phyloP scores from a whole-genome alignment of 2,797 vertebrate species.

The Rachycentron canadum region DNA sequence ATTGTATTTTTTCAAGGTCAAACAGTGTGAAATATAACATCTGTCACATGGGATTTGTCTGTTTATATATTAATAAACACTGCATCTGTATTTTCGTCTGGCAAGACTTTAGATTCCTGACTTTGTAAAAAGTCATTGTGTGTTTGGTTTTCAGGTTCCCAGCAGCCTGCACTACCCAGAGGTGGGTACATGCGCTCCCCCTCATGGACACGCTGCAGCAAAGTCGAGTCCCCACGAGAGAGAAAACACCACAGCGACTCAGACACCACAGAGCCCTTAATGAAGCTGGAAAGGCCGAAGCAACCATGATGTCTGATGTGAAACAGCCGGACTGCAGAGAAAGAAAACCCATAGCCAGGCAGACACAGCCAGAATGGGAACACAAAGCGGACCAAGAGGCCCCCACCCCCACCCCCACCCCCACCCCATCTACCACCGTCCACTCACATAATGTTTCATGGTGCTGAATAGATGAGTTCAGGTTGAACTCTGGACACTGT shows the following conservation, averaged over 20 bases:
- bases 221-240: conserved; percentile 86
- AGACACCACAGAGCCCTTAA: conserved; percentile 85
- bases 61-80: background rate
- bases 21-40: background rate
- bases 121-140: background rate
- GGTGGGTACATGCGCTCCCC: conserved; percentile 93
- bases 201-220: conserved; percentile 91
- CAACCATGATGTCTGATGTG: conserved; percentile 81
- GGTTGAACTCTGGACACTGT: conserved; percentile 68
- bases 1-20: background rate
- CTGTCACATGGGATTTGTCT: background rate
- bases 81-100: conserved; percentile 1
- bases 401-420: conserved; percentile 7
- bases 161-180: conserved; percentile 84
- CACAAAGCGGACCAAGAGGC: conserved; percentile 52
- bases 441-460: conserved; percentile 61
- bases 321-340: conserved; percentile 25
- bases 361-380: conserved; percentile 51
- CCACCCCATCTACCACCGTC: conserved; percentile 46
- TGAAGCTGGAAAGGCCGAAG: conserved; percentile 89
- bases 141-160: conserved; percentile 84
- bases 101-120: background rate
- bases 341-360: conserved; percentile 51
- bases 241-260: conserved; percentile 91
- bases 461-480: conserved; percentile 72